A percentile compares a stretch with the other conserved stretches of the same genome.
These are phyloP conservation scores for Esox lucius DNA, from an alignment of 2,797 vertebrate genomes.

Conservation along the genomic window DNA sequence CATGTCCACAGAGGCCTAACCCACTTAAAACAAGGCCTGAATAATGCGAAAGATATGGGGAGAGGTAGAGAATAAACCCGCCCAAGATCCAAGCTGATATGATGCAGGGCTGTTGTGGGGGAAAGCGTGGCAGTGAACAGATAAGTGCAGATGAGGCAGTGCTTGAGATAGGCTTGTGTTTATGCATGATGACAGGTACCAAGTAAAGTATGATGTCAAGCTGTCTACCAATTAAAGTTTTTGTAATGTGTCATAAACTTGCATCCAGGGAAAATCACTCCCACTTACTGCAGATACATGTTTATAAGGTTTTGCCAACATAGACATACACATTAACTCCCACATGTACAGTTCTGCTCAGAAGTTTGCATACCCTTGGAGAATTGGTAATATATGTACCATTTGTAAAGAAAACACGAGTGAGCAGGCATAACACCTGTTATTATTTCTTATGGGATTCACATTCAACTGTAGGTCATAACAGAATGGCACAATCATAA, in stretches of 20 bases:
- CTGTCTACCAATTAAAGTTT: slow-evolving; percentile 5
- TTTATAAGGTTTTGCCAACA: no score
- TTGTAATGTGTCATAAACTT: neutral
- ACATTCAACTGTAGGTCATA: no score
- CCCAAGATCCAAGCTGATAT: neutral
- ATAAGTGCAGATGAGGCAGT: neutral
- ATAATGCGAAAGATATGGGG: slow-evolving; percentile 6
- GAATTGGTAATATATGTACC: no score
- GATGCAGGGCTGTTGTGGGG: neutral
- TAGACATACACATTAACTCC: no score
- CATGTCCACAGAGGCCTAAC: slow-evolving; percentile 6
- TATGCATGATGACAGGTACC: neutral
- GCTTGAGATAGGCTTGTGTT: slow-evolving; percentile 1
- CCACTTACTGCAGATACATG: neutral
- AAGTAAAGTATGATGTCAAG: neutral
- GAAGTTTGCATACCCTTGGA: no score
- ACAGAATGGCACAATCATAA: no score
- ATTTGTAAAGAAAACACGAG: no score
- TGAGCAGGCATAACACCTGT: no score
- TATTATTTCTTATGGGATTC: no score
- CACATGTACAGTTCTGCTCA: no score
- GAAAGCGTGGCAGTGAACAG: neutral
- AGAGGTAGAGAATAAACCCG: neutral
- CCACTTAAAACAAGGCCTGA: slow-evolving; percentile 10
- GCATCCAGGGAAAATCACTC: neutral